phyloP scores from a whole-genome alignment of 2,888 invertebrate genomes.

The Aporophyla lueneburgensis region DNA sequence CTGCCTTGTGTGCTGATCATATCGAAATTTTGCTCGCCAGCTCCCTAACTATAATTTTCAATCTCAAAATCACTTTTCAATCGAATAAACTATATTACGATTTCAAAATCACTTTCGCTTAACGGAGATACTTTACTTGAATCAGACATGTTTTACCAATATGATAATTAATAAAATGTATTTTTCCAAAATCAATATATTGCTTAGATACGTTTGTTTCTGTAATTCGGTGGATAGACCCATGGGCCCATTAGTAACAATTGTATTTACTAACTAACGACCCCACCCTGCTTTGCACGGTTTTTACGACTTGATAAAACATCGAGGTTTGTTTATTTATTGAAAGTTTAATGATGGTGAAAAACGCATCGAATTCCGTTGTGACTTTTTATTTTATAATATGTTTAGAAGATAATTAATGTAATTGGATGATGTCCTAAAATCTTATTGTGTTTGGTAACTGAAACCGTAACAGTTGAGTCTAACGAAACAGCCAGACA shows the following conservation, averaged over 20 bases:
- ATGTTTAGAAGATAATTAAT: slow-evolving; percentile 2
- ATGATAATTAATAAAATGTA: no score
- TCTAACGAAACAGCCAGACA: slow-evolving; percentile 32
- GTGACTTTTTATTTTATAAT: neutral
- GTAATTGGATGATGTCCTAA: slow-evolving; percentile 35
- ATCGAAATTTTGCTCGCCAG: no score
- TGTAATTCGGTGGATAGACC: no score
- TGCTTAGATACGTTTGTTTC: no score
- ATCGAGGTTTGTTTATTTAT: neutral
- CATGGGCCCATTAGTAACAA: slow-evolving; percentile 19
- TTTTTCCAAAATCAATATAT: no score
- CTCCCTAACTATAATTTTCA: no score
- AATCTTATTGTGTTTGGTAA: slow-evolving; percentile 14
- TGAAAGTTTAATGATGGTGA: neutral
- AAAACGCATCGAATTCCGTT: neutral
- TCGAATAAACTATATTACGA: no score
- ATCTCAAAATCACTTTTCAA: no score
- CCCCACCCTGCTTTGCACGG: neutral
- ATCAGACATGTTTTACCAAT: no score
- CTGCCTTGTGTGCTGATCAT: no score
- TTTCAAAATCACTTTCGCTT: no score
- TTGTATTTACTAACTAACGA: slow-evolving; percentile 12
- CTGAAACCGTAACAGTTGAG: slow-evolving; percentile 44
- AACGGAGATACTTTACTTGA: no score
- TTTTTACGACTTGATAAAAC: neutral